phyloP scores from a whole-genome alignment of 2,888 invertebrate species.

The Selenia dentaria region DNA sequence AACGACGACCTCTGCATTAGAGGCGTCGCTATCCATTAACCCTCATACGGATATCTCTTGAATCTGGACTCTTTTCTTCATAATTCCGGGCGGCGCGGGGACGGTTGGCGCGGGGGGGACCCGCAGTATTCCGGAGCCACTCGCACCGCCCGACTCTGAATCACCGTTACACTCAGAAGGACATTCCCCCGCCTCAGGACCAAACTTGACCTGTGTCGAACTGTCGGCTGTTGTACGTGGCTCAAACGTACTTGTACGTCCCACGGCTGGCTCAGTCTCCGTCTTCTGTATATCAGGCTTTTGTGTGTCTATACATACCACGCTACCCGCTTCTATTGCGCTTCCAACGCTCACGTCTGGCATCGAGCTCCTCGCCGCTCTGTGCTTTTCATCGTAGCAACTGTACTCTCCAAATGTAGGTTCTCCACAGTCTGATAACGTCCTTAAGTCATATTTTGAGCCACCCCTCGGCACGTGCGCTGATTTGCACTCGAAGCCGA shows the following conservation, averaged over 20 bases:
- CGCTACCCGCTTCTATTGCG: slow-evolving; percentile 85
- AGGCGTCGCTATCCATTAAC: slow-evolving; percentile 61
- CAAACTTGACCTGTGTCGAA: slow-evolving; percentile 80
- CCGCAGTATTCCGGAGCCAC: slow-evolving; percentile 61
- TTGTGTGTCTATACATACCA: slow-evolving; percentile 80
- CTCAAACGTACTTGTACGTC: slow-evolving; percentile 78
- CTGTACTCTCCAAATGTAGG: slow-evolving; percentile 87
- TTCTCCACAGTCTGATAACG: slow-evolving; percentile 81
- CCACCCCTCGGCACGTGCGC: slow-evolving; percentile 78
- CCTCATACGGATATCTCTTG: slow-evolving; percentile 96
- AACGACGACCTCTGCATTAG: slow-evolving; percentile 63
- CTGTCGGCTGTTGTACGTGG: slow-evolving; percentile 79
- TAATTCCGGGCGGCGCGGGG: slow-evolving; percentile 89
- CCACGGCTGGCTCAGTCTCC: slow-evolving; percentile 61
- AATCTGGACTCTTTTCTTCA: slow-evolving; percentile 96
- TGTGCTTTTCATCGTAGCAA: slow-evolving; percentile 86
- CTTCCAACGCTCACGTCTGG: slow-evolving; percentile 85
- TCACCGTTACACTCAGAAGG: slow-evolving; percentile 71
- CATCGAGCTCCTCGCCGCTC: slow-evolving; percentile 84
- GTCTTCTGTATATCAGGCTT: slow-evolving; percentile 80
- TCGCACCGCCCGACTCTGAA: slow-evolving; percentile 68
- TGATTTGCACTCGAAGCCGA: slow-evolving; percentile 84
- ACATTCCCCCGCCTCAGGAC: slow-evolving; percentile 73
- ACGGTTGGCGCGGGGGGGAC: slow-evolving; percentile 57
- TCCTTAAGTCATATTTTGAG: slow-evolving; percentile 78